Percentiles rank a stretch among this genome's conserved stretches.
Conservation (phyloP, 2,797 vertebrate species). For the Ptychadena robeensis region DNA sequence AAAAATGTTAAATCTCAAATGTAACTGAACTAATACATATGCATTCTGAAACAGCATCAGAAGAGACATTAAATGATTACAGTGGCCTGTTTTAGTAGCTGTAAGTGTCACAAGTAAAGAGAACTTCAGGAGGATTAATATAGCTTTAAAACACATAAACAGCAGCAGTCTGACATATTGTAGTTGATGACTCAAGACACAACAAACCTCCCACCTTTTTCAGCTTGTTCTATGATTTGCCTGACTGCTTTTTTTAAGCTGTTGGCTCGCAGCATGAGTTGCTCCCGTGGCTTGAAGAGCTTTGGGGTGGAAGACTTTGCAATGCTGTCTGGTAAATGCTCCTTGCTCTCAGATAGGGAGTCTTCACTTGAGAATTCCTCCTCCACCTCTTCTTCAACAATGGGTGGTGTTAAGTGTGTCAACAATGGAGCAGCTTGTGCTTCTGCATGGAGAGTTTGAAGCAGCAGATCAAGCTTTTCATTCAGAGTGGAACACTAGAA, state of each 20-base stretch:
- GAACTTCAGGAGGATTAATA: neutral
- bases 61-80: no score
- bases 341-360: slow-evolving; percentile 87
- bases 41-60: no score
- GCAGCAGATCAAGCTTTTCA: slow-evolving; percentile 92
- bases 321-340: slow-evolving; percentile 80
- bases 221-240: slow-evolving; percentile 94
- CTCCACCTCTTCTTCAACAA: slow-evolving; percentile 83
- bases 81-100: no score
- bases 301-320: slow-evolving; percentile 79
- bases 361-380: slow-evolving; percentile 88
- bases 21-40: no score
- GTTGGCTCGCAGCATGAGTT: slow-evolving; percentile 93
- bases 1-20: no score
- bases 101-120: no score
- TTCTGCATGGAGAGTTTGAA: slow-evolving; percentile 88
- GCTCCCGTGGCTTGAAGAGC: slow-evolving; percentile 84
- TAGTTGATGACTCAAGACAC: neutral
- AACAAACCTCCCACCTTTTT: slow-evolving; percentile 81
- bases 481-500: slow-evolving; percentile 89
- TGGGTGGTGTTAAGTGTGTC: slow-evolving; percentile 77
- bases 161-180: neutral
- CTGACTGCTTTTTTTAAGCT: slow-evolving; percentile 96
- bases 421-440: slow-evolving; percentile 74
- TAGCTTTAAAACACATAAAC: neutral